Base-by-base conservation (phyloP, 2,113 vertebrate species). In the Takifugu flavidus region DNA sequence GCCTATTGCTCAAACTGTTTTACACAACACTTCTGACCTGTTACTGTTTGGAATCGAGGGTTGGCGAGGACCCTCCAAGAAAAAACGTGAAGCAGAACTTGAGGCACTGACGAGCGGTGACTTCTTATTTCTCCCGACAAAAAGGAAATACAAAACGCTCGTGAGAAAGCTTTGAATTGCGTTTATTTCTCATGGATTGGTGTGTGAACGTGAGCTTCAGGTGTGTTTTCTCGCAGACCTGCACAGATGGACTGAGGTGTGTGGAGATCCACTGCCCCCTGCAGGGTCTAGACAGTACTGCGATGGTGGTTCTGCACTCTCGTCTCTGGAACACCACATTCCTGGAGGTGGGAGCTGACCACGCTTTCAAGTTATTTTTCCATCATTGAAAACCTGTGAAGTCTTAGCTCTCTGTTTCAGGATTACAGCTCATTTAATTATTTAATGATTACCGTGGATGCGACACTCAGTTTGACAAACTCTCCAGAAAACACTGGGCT, bases 371-470 rank as follows among this genome's bases (percentile, higher is more conserved):
- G 7, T 39, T 39, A 10, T 39, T 39, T 39, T 39, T 39, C 34
- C 7, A 39, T 20, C 34, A 39, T 39, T 39, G 34, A 39, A 39
- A 39, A 39, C 11, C 2, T 39, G 8, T 39, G 34, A 39, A 6
- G 7, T n/a, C 1, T 13, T 5, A 47, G n/a, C 47, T 14, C 12
- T 44, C 14, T 26, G 25, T 12, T 31, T 59, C 72, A 98, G 96
- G 93, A 96, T 57, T 98, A 93, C 82, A 92, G 92, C 51, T 94
- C 91, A 61, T 80, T 96, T 83, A 95, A 94, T 78, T 95, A 95
- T 71, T 72, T 98, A 59, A 90, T 94, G 56, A 91, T 98, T 67
- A 74, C 93, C 0, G 81, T 95, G 58, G 89, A 91, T 59, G 95
- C 93, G 26, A 87, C 82, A 7, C 86, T 98, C 55, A 92, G 78